phyloP scores from a whole-genome alignment of 2,113 vertebrate genomes.

The Oxygymnocypris stewartii region DNA sequence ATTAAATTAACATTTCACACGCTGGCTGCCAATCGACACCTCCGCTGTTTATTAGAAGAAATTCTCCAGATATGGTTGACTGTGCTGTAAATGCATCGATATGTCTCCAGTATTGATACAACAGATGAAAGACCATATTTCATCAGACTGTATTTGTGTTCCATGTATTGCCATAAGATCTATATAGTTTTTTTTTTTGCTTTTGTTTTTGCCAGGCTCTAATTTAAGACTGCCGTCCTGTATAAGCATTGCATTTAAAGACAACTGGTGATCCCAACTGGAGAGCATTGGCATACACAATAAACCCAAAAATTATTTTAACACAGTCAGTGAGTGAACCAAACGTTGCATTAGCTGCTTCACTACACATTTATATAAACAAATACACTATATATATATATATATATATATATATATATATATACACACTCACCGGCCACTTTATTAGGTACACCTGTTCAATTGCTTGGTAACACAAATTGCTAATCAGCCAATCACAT shows the following conservation, averaged over 20 bases:
- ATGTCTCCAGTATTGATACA: constrained; percentile 50
- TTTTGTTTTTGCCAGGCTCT: neutral
- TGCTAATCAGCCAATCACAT: too few species aligned
- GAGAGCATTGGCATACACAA: neutral
- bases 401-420: too few species aligned
- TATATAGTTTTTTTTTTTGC: neutral
- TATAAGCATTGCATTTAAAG: neutral
- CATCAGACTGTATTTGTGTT: constrained; percentile 46
- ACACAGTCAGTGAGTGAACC: neutral
- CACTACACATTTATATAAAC: neutral
- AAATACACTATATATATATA: neutral
- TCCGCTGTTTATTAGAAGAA: constrained; percentile 57
- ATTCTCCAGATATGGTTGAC: constrained; percentile 48
- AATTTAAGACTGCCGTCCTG: neutral
- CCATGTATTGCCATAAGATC: neutral
- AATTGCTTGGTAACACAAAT: too few species aligned
- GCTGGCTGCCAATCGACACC: constrained; percentile 46
- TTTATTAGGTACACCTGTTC: too few species aligned
- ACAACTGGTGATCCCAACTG: neutral
- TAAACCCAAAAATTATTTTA: neutral
- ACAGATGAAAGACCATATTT: constrained; percentile 29
- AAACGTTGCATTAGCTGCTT: neutral
- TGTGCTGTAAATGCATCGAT: constrained; percentile 47
- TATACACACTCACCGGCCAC: too few species aligned
- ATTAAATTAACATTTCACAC: constrained; percentile 62